A percentile compares a stretch with the other conserved stretches of the same genome.
Conservation (phyloP, 1,140 invertebrate genomes). For the Episyrphus balteatus region DNA sequence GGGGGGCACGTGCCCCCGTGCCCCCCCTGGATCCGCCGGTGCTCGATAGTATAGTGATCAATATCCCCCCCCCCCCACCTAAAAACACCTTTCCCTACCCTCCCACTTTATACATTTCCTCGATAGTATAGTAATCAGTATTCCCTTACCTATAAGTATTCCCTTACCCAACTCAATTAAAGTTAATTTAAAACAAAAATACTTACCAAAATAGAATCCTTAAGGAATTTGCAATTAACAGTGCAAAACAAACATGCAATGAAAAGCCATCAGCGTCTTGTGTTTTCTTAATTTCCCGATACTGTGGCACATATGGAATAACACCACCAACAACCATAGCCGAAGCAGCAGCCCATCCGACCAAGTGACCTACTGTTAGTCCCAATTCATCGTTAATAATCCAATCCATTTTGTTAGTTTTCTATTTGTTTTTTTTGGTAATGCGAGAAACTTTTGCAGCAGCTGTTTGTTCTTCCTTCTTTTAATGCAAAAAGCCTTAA, state of each 20-base stretch:
- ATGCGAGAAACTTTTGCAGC: not conserved
- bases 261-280: constrained; percentile 94
- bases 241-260: constrained; percentile 86
- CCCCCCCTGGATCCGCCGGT: no score
- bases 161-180: no score
- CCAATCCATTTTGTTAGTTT: constrained; percentile 44
- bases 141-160: no score
- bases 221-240: constrained; percentile 91
- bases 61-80: no score
- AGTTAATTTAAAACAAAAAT: not conserved
- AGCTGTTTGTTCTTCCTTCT: no score
- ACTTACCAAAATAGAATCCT: constrained; percentile 96
- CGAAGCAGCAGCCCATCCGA: constrained; percentile 55
- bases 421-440: not conserved
- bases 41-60: no score
- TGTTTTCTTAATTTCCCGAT: constrained; percentile 78
- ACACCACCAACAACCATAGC: constrained; percentile 88
- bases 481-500: no score
- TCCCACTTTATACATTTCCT: no score
- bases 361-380: constrained; percentile 51
- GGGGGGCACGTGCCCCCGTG: no score
- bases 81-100: no score
- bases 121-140: no score
- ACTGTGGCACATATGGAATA: constrained; percentile 83
- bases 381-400: constrained; percentile 57